Evolutionary conservation across 2,797 vertebrate species (phyloP), one percentile per base, ranked within the genome.

Genomic region (Nothura maculosa): DNA sequence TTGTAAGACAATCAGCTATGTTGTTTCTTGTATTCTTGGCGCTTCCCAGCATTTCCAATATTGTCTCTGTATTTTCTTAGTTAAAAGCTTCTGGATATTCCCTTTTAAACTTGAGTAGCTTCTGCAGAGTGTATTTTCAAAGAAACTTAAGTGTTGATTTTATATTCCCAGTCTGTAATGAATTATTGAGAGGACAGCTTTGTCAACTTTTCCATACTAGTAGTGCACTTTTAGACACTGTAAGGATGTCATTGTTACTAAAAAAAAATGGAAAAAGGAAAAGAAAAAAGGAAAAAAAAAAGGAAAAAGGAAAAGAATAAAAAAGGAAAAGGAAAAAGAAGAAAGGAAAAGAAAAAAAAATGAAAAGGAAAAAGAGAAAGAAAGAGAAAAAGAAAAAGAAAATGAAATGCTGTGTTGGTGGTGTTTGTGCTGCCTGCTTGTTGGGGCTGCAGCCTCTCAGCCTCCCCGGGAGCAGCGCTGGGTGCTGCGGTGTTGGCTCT

Each of bases 381-480:
- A 40, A 40, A 40, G 10, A 40, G 40, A 40, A 40, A 40, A 8
- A 40, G 12, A 40, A 40, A 14, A 13, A 14, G 40, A 40, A 40
- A 40, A 8, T 12, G 40, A 14, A 40, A 40, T 40, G 40, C 1
- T 68, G 6, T 47, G 20, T 77, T 52, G 61, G 48, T 27, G 25
- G 48, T 24, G 4, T 50, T 27, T 9, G 24, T 52, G 50, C 48
- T 16, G 50, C 50, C 50, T 15, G 4, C 50, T 7, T 13, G 57
- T 1, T 5, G 38, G 61, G 81, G 87, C 81, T 75, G 88, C 32
- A 64, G 92, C 94, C 91, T 76, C 82, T 85, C 2, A 1, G 87
- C 93, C 78, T 85, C 66, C 91, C 83, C 81, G 87, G 92, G 91
- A 94, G 81, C 76, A 54, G 50, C 82, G 15, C 89, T 90, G 75